Conservation (phyloP, 2,888 invertebrate genomes). For the Erannis defoliaria region DNA sequence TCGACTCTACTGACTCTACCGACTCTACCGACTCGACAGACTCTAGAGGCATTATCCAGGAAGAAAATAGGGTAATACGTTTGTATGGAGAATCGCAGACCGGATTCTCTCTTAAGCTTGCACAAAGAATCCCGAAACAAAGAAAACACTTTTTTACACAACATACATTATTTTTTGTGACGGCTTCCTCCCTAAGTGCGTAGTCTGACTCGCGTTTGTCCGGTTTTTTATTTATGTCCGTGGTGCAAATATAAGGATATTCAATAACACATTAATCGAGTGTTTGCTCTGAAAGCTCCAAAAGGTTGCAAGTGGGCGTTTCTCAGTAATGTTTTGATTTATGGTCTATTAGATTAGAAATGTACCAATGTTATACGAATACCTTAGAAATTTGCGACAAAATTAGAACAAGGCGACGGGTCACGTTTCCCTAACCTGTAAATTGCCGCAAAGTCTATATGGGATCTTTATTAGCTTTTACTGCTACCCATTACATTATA, state of each 20-base stretch:
- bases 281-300: conserved; percentile 12
- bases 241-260: background rate
- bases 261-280: conserved; percentile 16
- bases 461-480: conserved; percentile 59
- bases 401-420: background rate
- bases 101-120: too few species aligned
- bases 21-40: too few species aligned
- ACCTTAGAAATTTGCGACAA: background rate
- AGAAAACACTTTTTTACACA: too few species aligned
- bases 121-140: background rate
- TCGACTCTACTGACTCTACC: too few species aligned
- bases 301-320: conserved; percentile 18
- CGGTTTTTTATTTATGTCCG: background rate
- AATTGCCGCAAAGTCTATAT: conserved; percentile 24
- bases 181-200: background rate
- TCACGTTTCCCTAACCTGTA: background rate
- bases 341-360: too few species aligned
- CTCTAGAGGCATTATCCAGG: too few species aligned
- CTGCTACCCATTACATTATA: conserved; percentile 50
- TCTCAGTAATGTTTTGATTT: conserved; percentile 4
- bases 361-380: too few species aligned
- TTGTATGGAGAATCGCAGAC: too few species aligned
- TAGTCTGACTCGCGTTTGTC: too few species aligned
- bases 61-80: too few species aligned
- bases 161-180: background rate